Evolutionary conservation across 2,888 invertebrate species (phyloP).

Genomic region (Oxyteleia sp.): DNA sequence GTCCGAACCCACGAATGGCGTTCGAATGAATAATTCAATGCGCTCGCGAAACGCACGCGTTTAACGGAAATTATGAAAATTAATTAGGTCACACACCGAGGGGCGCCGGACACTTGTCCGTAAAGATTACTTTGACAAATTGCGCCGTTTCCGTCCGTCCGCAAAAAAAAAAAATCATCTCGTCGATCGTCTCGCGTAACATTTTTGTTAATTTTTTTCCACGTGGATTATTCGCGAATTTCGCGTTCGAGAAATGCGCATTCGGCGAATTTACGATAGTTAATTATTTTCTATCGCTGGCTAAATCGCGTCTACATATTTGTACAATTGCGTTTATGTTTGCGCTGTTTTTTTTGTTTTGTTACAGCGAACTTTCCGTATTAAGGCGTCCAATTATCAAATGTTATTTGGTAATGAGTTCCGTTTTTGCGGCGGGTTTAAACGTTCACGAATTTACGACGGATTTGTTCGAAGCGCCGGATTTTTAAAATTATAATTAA

Average conservation of each 20-base stretch:
- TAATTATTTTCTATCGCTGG: conserved; percentile 45
- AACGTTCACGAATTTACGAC: not conserved
- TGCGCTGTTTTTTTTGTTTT: not conserved
- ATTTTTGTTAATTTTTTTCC: conserved; percentile 28
- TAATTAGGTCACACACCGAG: conserved; percentile 44
- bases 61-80: conserved; percentile 44
- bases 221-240: conserved; percentile 42
- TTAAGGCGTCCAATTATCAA: conserved; percentile 41
- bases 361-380: not conserved
- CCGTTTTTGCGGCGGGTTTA: not conserved
- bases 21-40: conserved; percentile 31
- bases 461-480: conserved; percentile 7
- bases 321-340: conserved; percentile 24
- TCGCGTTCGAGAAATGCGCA: conserved; percentile 6
- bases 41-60: conserved; percentile 8
- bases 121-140: conserved; percentile 50
- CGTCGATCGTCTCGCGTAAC: conserved; percentile 3
- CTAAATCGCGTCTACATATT: conserved; percentile 31
- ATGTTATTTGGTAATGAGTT: conserved; percentile 43
- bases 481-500: conserved; percentile 15
- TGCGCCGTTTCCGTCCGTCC: conserved; percentile 16
- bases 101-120: conserved; percentile 31
- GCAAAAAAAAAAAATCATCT: conserved; percentile 11
- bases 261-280: conserved; percentile 16
- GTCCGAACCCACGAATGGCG: too few species aligned